Percentiles rank a stretch among this genome's conserved stretches.
These are phyloP conservation scores for Dipus sagitta DNA, from an alignment of 2,797 vertebrate genomes.

Conservation along the genomic window DNA sequence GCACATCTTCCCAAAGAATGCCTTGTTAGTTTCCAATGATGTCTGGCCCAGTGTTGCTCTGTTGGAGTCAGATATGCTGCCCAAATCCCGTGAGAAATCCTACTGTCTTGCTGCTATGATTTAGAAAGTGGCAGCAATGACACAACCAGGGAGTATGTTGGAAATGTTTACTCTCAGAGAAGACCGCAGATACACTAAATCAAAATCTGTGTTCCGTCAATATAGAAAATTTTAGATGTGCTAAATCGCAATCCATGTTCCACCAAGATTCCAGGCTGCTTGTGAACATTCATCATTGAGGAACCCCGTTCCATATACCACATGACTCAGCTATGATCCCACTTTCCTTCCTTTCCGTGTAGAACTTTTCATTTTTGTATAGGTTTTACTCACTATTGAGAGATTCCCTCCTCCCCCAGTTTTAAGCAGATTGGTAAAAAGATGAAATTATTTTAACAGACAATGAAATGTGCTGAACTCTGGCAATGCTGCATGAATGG, in stretches of 20 bases:
- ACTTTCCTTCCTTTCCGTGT: not conserved
- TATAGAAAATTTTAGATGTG: no score
- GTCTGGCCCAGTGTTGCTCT: not conserved
- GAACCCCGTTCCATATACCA: no score
- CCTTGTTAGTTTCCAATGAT: not conserved
- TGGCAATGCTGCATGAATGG: not conserved
- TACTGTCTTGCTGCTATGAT: not conserved
- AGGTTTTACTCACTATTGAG: not conserved
- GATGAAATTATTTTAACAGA: constrained; percentile 21
- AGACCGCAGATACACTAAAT: not conserved
- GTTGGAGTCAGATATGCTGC: not conserved
- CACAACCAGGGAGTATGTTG: not conserved
- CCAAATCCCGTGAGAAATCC: not conserved
- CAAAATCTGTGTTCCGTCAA: not conserved
- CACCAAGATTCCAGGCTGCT: not conserved
- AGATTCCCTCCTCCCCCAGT: not conserved
- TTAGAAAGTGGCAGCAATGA: not conserved
- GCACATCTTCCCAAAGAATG: not conserved
- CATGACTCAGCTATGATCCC: not conserved
- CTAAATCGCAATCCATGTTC: not conserved
- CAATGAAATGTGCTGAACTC: not conserved
- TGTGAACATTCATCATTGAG: not conserved
- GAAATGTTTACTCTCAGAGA: not conserved
- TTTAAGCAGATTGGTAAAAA: not conserved
- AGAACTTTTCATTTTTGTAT: not conserved